Conservation (phyloP, 2,888 invertebrate genomes). For the Metallyticus violacea region DNA sequence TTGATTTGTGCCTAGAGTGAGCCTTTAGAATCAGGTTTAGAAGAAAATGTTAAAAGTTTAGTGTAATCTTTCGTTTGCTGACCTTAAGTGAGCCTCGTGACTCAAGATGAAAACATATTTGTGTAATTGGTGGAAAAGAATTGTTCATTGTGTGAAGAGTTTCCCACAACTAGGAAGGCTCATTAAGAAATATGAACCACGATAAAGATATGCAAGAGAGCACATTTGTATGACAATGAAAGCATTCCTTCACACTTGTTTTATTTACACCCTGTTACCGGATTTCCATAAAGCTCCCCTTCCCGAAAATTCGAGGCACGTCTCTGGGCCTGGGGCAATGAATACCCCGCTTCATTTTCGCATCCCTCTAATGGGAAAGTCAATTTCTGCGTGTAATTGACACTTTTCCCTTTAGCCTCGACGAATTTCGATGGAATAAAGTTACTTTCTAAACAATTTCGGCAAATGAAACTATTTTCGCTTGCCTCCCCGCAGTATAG, state of each 20-base stretch:
- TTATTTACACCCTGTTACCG: neutral
- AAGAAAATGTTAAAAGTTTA: too few species aligned
- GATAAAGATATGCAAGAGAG: neutral
- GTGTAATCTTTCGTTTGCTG: too few species aligned
- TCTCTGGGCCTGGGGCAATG: neutral
- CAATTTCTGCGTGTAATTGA: neutral
- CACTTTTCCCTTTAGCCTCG: neutral
- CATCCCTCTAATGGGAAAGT: neutral
- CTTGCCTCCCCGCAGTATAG: neutral
- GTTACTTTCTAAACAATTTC: neutral
- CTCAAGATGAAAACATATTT: too few species aligned
- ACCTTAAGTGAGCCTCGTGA: too few species aligned
- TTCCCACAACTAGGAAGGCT: too few species aligned
- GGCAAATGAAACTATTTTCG: neutral
- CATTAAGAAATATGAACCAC: neutral
- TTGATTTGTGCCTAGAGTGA: too few species aligned
- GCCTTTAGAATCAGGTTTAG: too few species aligned
- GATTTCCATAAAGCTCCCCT: neutral
- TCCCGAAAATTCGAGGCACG: neutral
- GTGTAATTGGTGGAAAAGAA: too few species aligned
- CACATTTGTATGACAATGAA: neutral
- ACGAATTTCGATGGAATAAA: neutral
- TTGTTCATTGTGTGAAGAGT: too few species aligned
- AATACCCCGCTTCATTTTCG: neutral
- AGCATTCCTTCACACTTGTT: neutral